Base-by-base conservation (phyloP, 2,888 invertebrate genomes). In the Rotaria sp. region DNA sequence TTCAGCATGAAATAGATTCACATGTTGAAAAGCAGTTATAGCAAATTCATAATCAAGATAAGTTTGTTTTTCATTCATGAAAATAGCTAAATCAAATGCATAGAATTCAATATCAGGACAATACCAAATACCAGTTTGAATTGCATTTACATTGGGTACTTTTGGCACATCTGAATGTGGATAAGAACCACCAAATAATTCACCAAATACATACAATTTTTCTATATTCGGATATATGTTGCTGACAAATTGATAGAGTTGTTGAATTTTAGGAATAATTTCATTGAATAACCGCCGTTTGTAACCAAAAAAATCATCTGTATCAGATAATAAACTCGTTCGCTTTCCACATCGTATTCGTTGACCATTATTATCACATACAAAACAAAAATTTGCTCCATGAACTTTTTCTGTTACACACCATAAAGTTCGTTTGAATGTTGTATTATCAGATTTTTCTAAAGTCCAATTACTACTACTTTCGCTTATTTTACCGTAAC, bases 51-150 rank as follows among this genome's bases (percentile, higher is more conserved):
- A 67, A 38, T 67, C 67, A 18, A 67, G 21, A 35, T 67, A 67
- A 21, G 35, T 67, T 67, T 67, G 67, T 67, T 67, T 67, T 30
- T 67, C 35, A 67, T 30, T 35, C 21, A 18, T 67, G 18, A 21
- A 1, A 35, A 67, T 67, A 8, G 67, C 67, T 35, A 67, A 4
- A 35, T 67, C 67, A 35, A 67, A 67, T 35, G 67, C 67, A 67
- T 30, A 67, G 21, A 67, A 67, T 67, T 67, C 67, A 67, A 67
- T 35, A 67, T 67, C 67, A 67, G 67, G 35, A 21, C 67, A 67
- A 67, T 67, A 67, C 67, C 67, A 67, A 38, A 67, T 67, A 21
- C 67, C 67, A 21, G 67, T 67, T 67, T 67, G 67, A 21, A 67
- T 30, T 4, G 67, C 67, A 67, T 30, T 35, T 21, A 67, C 21